These are phyloP conservation scores for Urocitellus parryii DNA, from an alignment of 2,113 vertebrate species.

Conservation along the genomic window DNA sequence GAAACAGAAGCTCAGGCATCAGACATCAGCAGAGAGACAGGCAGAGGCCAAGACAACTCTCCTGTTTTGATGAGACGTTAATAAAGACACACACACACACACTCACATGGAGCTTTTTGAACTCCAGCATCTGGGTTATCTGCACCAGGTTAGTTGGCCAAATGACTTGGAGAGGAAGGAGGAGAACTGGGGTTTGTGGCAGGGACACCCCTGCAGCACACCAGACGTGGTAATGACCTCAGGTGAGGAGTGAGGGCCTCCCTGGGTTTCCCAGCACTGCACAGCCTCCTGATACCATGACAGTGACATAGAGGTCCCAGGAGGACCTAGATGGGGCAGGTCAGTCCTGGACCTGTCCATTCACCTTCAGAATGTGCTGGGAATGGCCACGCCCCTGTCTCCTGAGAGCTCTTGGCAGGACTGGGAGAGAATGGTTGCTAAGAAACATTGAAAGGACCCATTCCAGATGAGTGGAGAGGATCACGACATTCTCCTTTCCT, in stretches of 20 bases:
- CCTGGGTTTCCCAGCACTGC: background rate
- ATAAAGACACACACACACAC: background rate
- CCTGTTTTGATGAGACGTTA: background rate
- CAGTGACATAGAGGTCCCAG: background rate
- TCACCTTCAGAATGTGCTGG: background rate
- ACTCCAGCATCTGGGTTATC: background rate
- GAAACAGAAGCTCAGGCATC: background rate
- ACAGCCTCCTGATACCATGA: background rate
- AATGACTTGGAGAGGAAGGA: background rate
- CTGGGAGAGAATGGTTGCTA: background rate
- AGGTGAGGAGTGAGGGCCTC: background rate
- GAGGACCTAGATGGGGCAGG: background rate
- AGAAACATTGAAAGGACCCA: background rate
- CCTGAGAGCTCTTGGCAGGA: background rate
- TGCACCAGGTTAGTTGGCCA: background rate
- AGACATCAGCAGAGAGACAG: no score
- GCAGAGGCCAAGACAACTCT: background rate
- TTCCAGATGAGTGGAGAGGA: background rate
- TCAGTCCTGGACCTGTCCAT: background rate
- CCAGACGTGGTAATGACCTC: no score
- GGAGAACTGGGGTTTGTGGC: background rate
- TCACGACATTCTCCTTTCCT: background rate
- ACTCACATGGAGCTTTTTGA: background rate
- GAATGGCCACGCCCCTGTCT: background rate
- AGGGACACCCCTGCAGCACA: background rate